Conservation (phyloP, 2,797 vertebrate genomes). For the Sebastes vulpes region DNA sequence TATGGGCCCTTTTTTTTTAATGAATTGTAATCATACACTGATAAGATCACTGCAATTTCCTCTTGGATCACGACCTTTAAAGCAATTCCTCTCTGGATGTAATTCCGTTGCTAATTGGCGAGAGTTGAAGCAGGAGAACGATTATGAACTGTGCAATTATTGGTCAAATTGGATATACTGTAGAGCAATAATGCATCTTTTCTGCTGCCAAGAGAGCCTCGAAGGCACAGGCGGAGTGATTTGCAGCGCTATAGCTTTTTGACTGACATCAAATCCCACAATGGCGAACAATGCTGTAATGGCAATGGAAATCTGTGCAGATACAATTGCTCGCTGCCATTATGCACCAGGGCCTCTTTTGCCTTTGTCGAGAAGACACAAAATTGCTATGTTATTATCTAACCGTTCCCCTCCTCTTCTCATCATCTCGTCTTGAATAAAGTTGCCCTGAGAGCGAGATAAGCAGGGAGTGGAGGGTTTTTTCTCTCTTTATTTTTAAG, state of each 20-base stretch:
- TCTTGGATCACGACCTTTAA: slow-evolving; percentile 57
- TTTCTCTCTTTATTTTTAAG: not conserved
- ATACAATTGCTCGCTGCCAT: slow-evolving; percentile 77
- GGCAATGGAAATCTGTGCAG: slow-evolving; percentile 77
- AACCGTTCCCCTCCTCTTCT: slow-evolving; percentile 54
- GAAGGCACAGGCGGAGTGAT: slow-evolving; percentile 49
- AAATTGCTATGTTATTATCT: slow-evolving; percentile 80
- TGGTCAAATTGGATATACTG: slow-evolving; percentile 49
- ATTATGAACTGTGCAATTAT: slow-evolving; percentile 64
- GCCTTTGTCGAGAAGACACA: slow-evolving; percentile 73
- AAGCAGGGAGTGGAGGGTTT: slow-evolving; percentile 27
- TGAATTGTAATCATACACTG: slow-evolving; percentile 31
- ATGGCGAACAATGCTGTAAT: slow-evolving; percentile 73
- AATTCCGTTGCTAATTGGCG: slow-evolving; percentile 60
- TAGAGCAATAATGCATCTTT: slow-evolving; percentile 40
- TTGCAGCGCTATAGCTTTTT: slow-evolving; percentile 49
- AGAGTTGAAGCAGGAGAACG: slow-evolving; percentile 36
- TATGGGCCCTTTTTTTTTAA: slow-evolving; percentile 24
- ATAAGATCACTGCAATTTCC: slow-evolving; percentile 63
- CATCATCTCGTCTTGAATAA: slow-evolving; percentile 73
- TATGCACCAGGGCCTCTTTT: slow-evolving; percentile 72
- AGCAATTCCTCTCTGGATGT: slow-evolving; percentile 51
- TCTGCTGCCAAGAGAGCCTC: slow-evolving; percentile 30
- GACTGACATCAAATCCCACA: slow-evolving; percentile 72
- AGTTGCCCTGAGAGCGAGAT: slow-evolving; percentile 64